Evolutionary conservation across 1,140 invertebrate species (phyloP).

Genomic region (Hetaerina americana): DNA sequence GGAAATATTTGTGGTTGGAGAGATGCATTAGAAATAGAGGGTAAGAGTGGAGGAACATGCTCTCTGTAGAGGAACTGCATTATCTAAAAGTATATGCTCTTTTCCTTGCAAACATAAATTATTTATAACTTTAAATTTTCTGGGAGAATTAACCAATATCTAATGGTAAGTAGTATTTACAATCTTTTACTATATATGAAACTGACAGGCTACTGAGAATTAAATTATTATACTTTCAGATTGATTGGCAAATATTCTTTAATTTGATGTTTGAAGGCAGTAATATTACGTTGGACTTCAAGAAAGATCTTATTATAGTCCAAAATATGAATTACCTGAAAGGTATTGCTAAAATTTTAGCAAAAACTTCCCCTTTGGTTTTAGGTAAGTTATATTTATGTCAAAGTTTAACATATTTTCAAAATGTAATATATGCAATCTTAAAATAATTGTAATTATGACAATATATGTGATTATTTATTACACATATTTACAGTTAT

Average conservation of each 20-base stretch:
- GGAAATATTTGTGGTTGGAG: no score
- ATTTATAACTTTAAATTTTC: no score
- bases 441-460: background rate
- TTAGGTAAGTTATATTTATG: conserved; percentile 30
- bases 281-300: conserved; percentile 35
- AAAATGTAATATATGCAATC: background rate
- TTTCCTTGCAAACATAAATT: no score
- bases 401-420: background rate
- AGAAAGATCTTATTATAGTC: conserved; percentile 38
- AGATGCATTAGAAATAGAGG: no score
- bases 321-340: conserved; percentile 47
- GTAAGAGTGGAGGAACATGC: no score
- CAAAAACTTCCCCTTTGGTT: conserved; percentile 32
- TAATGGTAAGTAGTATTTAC: no score
- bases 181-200: no score
- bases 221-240: conserved; percentile 27
- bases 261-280: conserved; percentile 42
- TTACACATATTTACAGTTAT: no score
- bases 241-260: conserved; percentile 54
- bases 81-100: no score
- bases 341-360: conserved; percentile 36
- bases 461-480: background rate
- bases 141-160: no score
- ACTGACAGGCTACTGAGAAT: no score
- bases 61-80: no score